phyloP scores from a whole-genome alignment of 2,113 vertebrate species.

The Neodontobutis hainanensis region DNA sequence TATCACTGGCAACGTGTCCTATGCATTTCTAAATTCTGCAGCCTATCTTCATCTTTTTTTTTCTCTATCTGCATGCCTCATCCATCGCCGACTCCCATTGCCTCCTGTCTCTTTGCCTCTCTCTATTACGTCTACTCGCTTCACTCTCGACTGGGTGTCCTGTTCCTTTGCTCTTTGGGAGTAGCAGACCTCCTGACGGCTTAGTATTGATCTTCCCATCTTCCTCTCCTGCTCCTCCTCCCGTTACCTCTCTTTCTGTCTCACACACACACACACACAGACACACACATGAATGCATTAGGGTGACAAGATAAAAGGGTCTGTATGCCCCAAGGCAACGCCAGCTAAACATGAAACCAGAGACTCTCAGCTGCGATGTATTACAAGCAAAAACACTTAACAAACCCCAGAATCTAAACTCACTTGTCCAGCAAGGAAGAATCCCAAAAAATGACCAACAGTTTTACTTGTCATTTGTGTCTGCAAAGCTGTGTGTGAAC shows the following conservation, averaged over 20 bases:
- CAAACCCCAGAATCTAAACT: constrained; percentile 35
- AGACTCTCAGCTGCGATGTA: constrained; percentile 47
- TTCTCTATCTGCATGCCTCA: constrained; percentile 12
- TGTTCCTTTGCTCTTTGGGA: constrained; percentile 72
- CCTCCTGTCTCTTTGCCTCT: constrained; percentile 22
- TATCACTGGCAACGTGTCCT: constrained; percentile 17
- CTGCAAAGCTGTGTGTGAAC: neutral
- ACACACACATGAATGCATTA: constrained; percentile 49
- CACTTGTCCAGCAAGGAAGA: constrained; percentile 30
- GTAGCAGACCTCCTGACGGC: constrained; percentile 77
- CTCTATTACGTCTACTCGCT: constrained; percentile 34
- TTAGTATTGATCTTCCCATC: constrained; percentile 72
- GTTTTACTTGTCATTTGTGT: constrained; percentile 5
- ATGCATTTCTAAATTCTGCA: constrained; percentile 9
- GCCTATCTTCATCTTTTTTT: constrained; percentile 19
- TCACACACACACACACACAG: constrained; percentile 23
- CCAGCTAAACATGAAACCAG: constrained; percentile 67
- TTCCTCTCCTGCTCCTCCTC: constrained; percentile 46
- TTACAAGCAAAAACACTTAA: constrained; percentile 55
- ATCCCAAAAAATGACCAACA: constrained; percentile 24
- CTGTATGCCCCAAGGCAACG: constrained; percentile 68
- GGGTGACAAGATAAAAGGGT: constrained; percentile 75
- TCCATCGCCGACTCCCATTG: constrained; percentile 12
- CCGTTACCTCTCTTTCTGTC: constrained; percentile 3
- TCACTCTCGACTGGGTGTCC: constrained; percentile 68